Evolutionary conservation across 2,797 vertebrate genomes (phyloP).

Genomic region (Capromys pilorides): DNA sequence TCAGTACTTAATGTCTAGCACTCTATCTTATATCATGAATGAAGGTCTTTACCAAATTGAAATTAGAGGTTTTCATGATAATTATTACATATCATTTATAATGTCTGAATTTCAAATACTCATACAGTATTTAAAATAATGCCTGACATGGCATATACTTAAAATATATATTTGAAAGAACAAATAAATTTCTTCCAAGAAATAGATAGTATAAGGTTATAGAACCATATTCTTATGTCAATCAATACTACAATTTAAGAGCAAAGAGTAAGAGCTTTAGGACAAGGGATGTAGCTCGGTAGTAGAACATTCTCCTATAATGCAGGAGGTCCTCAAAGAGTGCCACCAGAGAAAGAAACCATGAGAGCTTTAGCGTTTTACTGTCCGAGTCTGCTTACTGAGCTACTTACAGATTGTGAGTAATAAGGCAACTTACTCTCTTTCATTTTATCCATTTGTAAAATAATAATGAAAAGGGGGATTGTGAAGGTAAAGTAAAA

Average conservation of each 20-base stretch:
- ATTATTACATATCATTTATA: not conserved
- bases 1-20: not conserved
- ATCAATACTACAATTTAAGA: not conserved
- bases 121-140: constrained; percentile 43
- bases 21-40: not conserved
- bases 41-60: not conserved
- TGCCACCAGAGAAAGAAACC: not conserved
- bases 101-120: not conserved
- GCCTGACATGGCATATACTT: not conserved
- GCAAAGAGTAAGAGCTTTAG: not conserved
- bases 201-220: not conserved
- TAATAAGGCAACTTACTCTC: not conserved
- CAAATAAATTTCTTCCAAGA: constrained; percentile 13
- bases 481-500: not conserved
- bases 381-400: not conserved
- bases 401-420: not conserved
- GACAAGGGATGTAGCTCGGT: not conserved
- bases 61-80: not conserved
- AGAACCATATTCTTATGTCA: not conserved
- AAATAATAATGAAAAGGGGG: not conserved
- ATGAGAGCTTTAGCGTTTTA: not conserved
- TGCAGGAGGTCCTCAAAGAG: not conserved
- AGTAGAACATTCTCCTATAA: not conserved
- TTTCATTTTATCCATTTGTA: constrained; percentile 25
- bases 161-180: constrained; percentile 26